Conservation (phyloP, 2,797 vertebrate species). For the Darevskia nairensis region DNA sequence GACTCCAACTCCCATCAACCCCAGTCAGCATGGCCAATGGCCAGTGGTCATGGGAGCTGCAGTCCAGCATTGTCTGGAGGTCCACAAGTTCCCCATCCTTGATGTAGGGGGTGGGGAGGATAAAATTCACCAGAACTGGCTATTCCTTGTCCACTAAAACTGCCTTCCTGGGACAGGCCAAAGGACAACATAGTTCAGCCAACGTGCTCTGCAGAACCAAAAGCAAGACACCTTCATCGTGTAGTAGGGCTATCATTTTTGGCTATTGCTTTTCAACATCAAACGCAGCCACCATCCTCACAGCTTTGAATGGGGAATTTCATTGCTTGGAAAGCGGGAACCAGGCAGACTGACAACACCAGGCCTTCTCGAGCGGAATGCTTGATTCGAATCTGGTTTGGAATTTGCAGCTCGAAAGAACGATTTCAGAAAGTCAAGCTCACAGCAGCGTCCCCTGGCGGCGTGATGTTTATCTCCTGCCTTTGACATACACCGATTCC, state of each 20-base stretch:
- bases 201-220: not conserved
- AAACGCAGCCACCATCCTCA: not conserved
- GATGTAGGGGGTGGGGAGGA: not conserved
- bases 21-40: not conserved
- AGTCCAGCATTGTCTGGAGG: not conserved
- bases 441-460: not conserved
- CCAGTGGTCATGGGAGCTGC: not conserved
- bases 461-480: not conserved
- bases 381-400: too few species aligned
- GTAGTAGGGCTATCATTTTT: not conserved
- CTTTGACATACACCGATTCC: not conserved
- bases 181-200: not conserved
- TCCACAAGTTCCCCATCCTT: not conserved
- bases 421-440: not conserved
- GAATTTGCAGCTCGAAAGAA: not conserved
- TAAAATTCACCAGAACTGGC: not conserved
- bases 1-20: too few species aligned
- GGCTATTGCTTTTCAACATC: not conserved
- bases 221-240: not conserved
- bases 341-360: not conserved
- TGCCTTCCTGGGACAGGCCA: not conserved
- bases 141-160: not conserved
- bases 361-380: too few species aligned
- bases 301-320: not conserved
- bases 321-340: not conserved